Percentiles rank a stretch among this genome's conserved stretches.
Evolutionary conservation across 2,888 invertebrate species (phyloP).

Genomic region (Gymnosoma rotundatum): DNA sequence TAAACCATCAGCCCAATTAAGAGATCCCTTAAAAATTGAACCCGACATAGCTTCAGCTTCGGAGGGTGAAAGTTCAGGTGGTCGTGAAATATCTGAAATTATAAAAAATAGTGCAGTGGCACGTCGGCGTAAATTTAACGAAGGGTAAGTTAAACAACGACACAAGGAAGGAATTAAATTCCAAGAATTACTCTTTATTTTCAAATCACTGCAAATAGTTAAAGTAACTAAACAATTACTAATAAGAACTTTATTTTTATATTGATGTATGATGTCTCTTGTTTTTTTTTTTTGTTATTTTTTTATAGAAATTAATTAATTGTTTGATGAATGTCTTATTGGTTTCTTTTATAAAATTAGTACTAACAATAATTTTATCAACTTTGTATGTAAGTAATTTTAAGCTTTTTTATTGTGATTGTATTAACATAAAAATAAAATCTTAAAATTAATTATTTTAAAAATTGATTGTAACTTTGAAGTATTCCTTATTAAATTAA

Average conservation of each 20-base stretch:
- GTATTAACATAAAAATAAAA: neutral
- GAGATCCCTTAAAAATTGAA: slow-evolving; percentile 57
- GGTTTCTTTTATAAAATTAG: slow-evolving; percentile 1
- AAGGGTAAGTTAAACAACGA: slow-evolving; percentile 82
- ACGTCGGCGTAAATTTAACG: slow-evolving; percentile 82
- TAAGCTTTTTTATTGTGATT: neutral
- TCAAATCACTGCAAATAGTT: neutral
- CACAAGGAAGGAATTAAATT: neutral
- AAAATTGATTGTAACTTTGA: too few relatives aligned
- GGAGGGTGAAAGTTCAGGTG: slow-evolving; percentile 83
- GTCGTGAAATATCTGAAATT: slow-evolving; percentile 82
- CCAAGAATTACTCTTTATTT: neutral
- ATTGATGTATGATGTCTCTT: slow-evolving; percentile 2
- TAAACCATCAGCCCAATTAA: slow-evolving; percentile 69
- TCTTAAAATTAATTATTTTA: too few relatives aligned
- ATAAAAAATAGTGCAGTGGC: slow-evolving; percentile 83
- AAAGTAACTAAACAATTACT: neutral
- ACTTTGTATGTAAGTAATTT: slow-evolving; percentile 17
- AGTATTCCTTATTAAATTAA: neutral
- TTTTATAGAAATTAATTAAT: slow-evolving; percentile 17
- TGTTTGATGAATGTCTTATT: slow-evolving; percentile 38
- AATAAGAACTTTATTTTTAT: slow-evolving; percentile 30
- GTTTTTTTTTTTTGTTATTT: too few relatives aligned
- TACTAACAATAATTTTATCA: slow-evolving; percentile 17
- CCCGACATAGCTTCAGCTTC: slow-evolving; percentile 78